These are phyloP conservation scores for Autographa gamma DNA, from an alignment of 2,888 invertebrate species.

Conservation along the genomic window DNA sequence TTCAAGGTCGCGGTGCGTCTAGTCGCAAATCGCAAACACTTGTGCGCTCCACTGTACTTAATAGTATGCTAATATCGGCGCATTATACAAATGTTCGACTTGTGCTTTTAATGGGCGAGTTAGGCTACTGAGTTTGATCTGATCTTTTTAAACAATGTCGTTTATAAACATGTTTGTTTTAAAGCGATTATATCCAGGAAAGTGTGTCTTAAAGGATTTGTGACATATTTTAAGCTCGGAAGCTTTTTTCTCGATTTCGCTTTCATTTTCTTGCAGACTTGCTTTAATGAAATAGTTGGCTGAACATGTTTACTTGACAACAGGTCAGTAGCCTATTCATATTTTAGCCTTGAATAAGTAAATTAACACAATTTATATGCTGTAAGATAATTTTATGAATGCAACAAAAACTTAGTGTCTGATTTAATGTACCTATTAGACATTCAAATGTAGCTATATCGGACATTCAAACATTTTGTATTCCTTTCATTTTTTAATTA, in stretches of 20 bases:
- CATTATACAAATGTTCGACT: constrained; percentile 21
- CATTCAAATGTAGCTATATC: not conserved
- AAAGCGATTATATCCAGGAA: too few species aligned
- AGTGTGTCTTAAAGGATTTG: not conserved
- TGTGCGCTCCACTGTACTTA: constrained; percentile 64
- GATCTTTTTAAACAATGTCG: not conserved
- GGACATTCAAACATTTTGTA: not conserved
- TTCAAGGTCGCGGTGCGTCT: constrained; percentile 80
- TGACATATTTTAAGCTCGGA: not conserved
- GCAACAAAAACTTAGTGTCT: not conserved
- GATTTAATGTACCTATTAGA: not conserved
- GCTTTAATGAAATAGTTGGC: not conserved
- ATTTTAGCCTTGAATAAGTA: not conserved
- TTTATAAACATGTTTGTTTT: not conserved
- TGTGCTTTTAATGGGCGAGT: constrained; percentile 10
- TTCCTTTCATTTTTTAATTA: constrained; percentile 4
- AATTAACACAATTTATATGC: constrained; percentile 1
- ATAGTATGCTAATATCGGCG: constrained; percentile 47
- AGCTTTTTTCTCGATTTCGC: not conserved
- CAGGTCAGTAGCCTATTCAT: not conserved
- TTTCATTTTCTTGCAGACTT: not conserved
- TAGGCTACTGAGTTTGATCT: constrained; percentile 12
- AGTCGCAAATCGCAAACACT: constrained; percentile 63
- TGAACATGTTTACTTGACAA: not conserved
- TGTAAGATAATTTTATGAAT: not conserved